Evolutionary conservation across 2,113 vertebrate genomes (phyloP).

Genomic region (Ctenomys sociabilis): DNA sequence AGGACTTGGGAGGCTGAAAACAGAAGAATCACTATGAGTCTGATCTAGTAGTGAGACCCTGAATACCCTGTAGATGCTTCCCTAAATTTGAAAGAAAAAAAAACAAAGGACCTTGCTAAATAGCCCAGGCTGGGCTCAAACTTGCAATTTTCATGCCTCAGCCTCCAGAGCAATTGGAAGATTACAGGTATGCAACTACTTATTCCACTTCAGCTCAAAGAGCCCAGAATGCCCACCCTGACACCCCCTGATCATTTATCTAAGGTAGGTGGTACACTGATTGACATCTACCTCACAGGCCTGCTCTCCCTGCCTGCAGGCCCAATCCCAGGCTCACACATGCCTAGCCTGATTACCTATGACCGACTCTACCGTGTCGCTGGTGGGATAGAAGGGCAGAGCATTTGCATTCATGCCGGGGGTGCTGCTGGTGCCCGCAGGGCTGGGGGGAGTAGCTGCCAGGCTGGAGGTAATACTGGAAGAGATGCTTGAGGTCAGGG

Average conservation of each 20-base stretch:
- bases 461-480: conserved; percentile 98
- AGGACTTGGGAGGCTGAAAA: too few species aligned
- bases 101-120: neutral
- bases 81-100: too few species aligned
- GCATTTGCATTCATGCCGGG: conserved; percentile 99
- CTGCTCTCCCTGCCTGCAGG: neutral
- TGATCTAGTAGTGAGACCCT: too few species aligned
- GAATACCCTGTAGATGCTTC: too few species aligned
- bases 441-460: conserved; percentile 96
- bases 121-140: neutral
- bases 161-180: neutral
- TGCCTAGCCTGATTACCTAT: conserved; percentile 89
- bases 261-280: neutral
- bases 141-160: neutral
- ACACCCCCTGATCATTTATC: neutral
- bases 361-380: conserved; percentile 98
- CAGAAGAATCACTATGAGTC: too few species aligned
- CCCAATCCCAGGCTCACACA: neutral
- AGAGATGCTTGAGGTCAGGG: conserved; percentile 94
- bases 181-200: neutral
- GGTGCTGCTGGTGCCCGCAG: conserved; percentile 92
- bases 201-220: neutral
- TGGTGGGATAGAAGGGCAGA: conserved; percentile 98
- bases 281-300: neutral
- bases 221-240: neutral